phyloP scores from a whole-genome alignment of 2,888 invertebrate genomes.

The Melanostoma scalare region DNA sequence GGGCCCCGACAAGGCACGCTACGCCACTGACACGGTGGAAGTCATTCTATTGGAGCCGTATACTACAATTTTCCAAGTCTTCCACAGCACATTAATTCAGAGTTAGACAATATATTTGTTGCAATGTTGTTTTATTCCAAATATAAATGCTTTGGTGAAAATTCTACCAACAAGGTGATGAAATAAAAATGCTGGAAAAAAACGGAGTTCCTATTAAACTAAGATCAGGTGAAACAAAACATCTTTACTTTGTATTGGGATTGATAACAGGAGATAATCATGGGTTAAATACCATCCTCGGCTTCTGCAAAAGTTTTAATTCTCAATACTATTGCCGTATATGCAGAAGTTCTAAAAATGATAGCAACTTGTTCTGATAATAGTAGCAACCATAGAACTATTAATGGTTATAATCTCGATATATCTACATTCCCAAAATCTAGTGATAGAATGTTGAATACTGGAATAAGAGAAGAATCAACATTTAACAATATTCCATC shows the following conservation, averaged over 20 bases:
- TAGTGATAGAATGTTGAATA: not conserved
- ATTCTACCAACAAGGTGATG: not conserved
- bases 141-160: constrained; percentile 3
- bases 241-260: constrained; percentile 15
- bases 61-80: constrained; percentile 26
- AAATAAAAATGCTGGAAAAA: not conserved
- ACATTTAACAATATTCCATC: not conserved
- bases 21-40: constrained; percentile 19
- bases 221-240: constrained; percentile 5
- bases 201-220: not conserved
- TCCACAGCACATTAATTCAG: constrained; percentile 23
- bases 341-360: no score
- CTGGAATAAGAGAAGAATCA: not conserved
- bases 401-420: no score
- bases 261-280: constrained; percentile 16
- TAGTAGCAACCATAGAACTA: no score
- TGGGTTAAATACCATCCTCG: constrained; percentile 22
- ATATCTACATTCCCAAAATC: not conserved
- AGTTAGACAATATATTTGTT: constrained; percentile 33
- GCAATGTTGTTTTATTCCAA: constrained; percentile 12
- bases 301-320: constrained; percentile 3
- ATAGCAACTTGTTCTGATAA: no score
- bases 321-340: not conserved
- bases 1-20: no score
- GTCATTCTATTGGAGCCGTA: constrained; percentile 16